A percentile compares a stretch with the other conserved stretches of the same genome.
Conservation (phyloP, 2,797 vertebrate species). For the Eptatretus atami region DNA sequence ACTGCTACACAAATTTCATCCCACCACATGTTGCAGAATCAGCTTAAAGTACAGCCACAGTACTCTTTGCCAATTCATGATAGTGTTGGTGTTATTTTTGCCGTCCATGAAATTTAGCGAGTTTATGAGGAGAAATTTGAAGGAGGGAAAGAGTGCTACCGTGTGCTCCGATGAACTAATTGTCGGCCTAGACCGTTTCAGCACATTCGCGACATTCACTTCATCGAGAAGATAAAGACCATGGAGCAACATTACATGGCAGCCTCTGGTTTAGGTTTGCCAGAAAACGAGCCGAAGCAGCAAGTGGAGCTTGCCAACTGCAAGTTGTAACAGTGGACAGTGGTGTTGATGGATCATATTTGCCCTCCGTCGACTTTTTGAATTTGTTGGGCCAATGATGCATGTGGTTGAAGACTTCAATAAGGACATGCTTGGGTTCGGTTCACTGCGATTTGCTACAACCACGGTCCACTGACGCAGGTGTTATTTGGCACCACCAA, state of each 20-base stretch:
- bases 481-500: constrained; percentile 96
- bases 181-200: constrained; percentile 72
- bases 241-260: constrained; percentile 99
- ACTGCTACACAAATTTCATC: constrained; percentile 85
- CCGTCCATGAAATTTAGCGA: constrained; percentile 92
- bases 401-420: constrained; percentile 86
- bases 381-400: constrained; percentile 96
- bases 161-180: constrained; percentile 85
- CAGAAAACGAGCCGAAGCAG: constrained; percentile 28
- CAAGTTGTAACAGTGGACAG: no score
- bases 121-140: constrained; percentile 94
- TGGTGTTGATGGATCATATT: no score
- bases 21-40: constrained; percentile 87
- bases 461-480: constrained; percentile 69
- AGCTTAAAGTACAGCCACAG: constrained; percentile 85
- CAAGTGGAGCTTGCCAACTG: constrained; percentile 21
- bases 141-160: constrained; percentile 83
- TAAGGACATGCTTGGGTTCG: constrained; percentile 93
- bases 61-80: constrained; percentile 88
- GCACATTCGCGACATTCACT: constrained; percentile 32
- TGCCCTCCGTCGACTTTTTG: constrained; percentile 46
- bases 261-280: constrained; percentile 50
- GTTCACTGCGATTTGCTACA: constrained; percentile 92
- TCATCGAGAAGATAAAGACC: constrained; percentile 97
- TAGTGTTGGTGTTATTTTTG: constrained; percentile 69